These are phyloP conservation scores for Stegodyphus mimosarum DNA, from an alignment of 1,140 invertebrate species.

Conservation along the genomic window DNA sequence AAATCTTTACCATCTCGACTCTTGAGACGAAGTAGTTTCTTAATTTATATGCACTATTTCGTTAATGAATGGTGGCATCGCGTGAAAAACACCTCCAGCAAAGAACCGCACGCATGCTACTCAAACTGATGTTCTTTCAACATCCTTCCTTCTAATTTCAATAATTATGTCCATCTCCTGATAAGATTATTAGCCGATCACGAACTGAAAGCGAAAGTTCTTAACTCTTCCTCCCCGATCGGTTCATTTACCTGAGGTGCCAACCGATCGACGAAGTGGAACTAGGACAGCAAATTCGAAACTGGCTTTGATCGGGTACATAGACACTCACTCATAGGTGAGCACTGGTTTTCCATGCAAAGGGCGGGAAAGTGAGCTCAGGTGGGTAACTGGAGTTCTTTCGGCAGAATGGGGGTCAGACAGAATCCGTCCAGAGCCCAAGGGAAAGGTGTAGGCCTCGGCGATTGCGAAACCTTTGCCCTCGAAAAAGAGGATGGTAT, in stretches of 20 bases:
- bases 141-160: no score
- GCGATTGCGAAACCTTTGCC: slow-evolving; percentile 41
- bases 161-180: not conserved
- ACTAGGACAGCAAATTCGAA: slow-evolving; percentile 8
- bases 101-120: no score
- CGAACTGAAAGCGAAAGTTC: slow-evolving; percentile 21
- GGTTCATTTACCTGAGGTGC: slow-evolving; percentile 44
- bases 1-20: no score
- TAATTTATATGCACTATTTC: no score
- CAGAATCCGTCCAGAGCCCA: slow-evolving; percentile 15
- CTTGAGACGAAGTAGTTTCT: no score
- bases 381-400: not conserved
- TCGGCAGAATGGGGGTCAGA: slow-evolving; percentile 40
- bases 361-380: slow-evolving; percentile 17
- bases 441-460: slow-evolving; percentile 49
- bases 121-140: no score
- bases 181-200: not conserved
- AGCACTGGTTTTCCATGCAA: slow-evolving; percentile 6
- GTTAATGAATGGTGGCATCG: no score
- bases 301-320: not conserved
- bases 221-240: not conserved
- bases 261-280: slow-evolving; percentile 1
- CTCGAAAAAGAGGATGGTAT: slow-evolving; percentile 50
- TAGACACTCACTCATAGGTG: slow-evolving; percentile 7
- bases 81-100: no score